A percentile compares a stretch with the other conserved stretches of the same genome.
Evolutionary conservation across 92 coral and sea anemone species (phyloP).

Genomic region (Diadumene lineata): DNA sequence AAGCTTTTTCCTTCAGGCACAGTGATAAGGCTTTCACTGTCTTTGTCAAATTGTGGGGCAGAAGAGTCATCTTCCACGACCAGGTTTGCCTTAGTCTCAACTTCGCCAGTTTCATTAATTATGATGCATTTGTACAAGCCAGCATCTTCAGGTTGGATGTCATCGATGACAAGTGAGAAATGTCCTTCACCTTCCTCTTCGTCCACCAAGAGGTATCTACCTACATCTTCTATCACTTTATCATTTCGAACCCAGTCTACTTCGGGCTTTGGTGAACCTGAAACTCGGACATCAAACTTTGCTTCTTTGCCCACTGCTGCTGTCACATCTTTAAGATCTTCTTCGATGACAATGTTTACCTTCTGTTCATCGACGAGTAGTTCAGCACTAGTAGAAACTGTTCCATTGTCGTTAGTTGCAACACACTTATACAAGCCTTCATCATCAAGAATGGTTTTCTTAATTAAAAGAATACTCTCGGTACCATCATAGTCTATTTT

Average conservation of each 20-base stretch:
- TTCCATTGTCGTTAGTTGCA: constrained; percentile 81
- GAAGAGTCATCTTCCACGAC: constrained; percentile 54
- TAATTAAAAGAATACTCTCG: constrained; percentile 56
- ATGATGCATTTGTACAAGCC: constrained; percentile 90
- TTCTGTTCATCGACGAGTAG: constrained; percentile 60
- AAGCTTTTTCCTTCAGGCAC: constrained; percentile 67
- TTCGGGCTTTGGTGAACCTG: constrained; percentile 77
- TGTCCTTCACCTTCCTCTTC: constrained; percentile 76
- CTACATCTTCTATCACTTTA: constrained; percentile 78
- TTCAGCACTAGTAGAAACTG: constrained; percentile 58
- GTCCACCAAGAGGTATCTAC: constrained; percentile 81
- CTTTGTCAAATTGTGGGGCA: constrained; percentile 61
- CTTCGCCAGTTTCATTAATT: constrained; percentile 83
- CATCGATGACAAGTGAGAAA: constrained; percentile 89
- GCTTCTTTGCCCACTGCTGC: constrained; percentile 66
- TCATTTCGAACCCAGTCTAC: constrained; percentile 91
- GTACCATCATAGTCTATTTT: constrained; percentile 57
- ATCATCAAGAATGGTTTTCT: constrained; percentile 64
- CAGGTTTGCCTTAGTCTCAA: constrained; percentile 68
- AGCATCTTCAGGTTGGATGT: constrained; percentile 74
- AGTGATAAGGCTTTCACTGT: constrained; percentile 52
- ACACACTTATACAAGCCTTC: constrained; percentile 89
- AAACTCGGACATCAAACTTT: constrained; percentile 70
- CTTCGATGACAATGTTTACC: constrained; percentile 63
- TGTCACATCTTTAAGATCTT: constrained; percentile 39